A percentile compares a stretch with the other conserved stretches of the same genome.
Evolutionary conservation across 1,140 invertebrate genomes (phyloP).

Genomic region (Papilio helenus): DNA sequence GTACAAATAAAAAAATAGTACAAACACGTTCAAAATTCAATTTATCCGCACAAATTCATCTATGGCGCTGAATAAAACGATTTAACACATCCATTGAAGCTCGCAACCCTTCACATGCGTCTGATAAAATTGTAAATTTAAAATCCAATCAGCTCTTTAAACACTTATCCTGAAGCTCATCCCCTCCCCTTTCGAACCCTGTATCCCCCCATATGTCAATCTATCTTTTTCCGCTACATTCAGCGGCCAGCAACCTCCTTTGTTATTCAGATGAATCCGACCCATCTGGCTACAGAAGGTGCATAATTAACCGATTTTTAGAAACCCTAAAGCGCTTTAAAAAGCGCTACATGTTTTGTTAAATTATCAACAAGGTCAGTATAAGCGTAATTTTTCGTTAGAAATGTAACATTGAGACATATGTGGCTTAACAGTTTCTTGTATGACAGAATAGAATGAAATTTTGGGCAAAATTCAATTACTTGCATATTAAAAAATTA

Average conservation of each 20-base stretch:
- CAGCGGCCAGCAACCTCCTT: constrained; percentile 60
- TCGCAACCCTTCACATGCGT: constrained; percentile 24
- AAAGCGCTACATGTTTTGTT: neutral
- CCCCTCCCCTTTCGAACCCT: neutral
- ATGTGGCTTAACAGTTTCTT: no score
- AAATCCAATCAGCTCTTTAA: constrained; percentile 39
- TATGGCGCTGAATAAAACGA: constrained; percentile 10
- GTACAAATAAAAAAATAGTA: constrained; percentile 6
- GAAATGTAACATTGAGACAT: no score
- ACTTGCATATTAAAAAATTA: no score
- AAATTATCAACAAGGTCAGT: neutral
- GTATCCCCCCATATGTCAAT: constrained; percentile 52
- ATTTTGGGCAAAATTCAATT: no score
- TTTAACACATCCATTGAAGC: constrained; percentile 19
- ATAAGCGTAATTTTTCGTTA: no score
- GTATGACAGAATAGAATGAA: no score
- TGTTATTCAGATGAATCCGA: constrained; percentile 72
- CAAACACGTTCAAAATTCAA: constrained; percentile 12
- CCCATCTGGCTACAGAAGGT: constrained; percentile 46
- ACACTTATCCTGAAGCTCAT: constrained; percentile 26
- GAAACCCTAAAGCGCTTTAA: constrained; percentile 42
- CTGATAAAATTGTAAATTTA: constrained; percentile 35
- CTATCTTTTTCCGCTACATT: constrained; percentile 60
- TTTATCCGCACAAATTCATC: neutral
- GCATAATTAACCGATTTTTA: constrained; percentile 64